phyloP scores from a whole-genome alignment of 2,113 vertebrate species.

The Peromyscus polionotus region DNA sequence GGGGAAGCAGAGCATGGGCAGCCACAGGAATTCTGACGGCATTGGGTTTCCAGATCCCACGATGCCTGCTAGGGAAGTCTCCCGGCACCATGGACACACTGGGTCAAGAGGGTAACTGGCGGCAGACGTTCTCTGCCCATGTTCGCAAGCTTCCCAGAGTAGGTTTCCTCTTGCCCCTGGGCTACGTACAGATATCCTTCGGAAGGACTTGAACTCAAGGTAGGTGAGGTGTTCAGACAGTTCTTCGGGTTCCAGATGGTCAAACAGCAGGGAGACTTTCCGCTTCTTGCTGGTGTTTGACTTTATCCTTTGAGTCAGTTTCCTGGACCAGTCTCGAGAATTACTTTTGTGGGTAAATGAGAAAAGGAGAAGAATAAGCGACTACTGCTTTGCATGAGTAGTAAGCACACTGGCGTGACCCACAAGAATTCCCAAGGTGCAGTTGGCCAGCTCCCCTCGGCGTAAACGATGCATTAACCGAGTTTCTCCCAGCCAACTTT shows the following conservation, averaged over 20 bases:
- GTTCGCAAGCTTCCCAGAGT: background rate
- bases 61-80: background rate
- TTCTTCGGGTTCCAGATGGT: conserved; percentile 96
- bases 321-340: conserved; percentile 96
- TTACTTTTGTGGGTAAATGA: conserved; percentile 87
- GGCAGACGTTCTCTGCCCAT: background rate
- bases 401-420: background rate
- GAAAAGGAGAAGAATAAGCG: conserved; percentile 28
- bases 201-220: conserved; percentile 97
- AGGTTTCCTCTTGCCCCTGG: background rate
- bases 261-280: conserved; percentile 97
- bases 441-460: background rate
- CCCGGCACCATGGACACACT: rapidly evolving
- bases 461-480: background rate
- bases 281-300: conserved; percentile 96
- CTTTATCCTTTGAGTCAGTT: conserved; percentile 96
- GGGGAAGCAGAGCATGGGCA: background rate
- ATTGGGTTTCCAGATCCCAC: rapidly evolving
- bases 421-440: background rate
- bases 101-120: background rate
- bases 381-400: conserved; percentile 8
- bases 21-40: background rate
- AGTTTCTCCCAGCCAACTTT: conserved; percentile 46
- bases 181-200: conserved; percentile 94
- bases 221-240: conserved; percentile 96